Evolutionary conservation across 1,140 invertebrate species (phyloP).

Genomic region (Drepana arcuata): DNA sequence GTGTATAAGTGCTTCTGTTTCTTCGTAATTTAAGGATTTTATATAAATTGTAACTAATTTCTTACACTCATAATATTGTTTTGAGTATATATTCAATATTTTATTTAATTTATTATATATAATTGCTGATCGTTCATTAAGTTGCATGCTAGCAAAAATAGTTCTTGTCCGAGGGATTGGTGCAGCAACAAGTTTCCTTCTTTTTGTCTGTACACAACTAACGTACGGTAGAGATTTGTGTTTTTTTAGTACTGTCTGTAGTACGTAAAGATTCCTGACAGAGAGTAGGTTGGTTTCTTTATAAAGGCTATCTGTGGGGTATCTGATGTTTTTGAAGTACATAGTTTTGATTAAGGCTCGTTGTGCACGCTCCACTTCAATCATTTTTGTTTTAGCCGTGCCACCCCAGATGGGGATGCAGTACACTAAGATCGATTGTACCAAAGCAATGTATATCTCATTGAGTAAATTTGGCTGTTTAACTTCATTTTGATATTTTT

Average conservation of each 20-base stretch:
- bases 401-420: constrained; percentile 12
- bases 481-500: no score
- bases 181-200: no score
- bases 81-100: no score
- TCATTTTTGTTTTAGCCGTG: constrained; percentile 7
- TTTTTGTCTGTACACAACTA: neutral
- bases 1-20: no score
- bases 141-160: no score
- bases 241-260: constrained; percentile 2
- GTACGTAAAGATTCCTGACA: constrained; percentile 8
- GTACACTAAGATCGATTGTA: constrained; percentile 6
- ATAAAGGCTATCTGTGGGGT: constrained; percentile 6
- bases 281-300: neutral
- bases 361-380: constrained; percentile 10
- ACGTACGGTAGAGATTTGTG: constrained; percentile 2
- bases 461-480: constrained; percentile 7
- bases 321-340: constrained; percentile 4
- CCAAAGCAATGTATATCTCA: constrained; percentile 5
- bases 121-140: no score
- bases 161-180: no score
- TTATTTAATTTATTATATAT: no score
- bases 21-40: no score
- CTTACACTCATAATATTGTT: no score
- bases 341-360: constrained; percentile 4
- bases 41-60: no score